These are phyloP conservation scores for Drosophila mauritiana DNA, from an alignment of 1,140 invertebrate genomes.

Conservation along the genomic window DNA sequence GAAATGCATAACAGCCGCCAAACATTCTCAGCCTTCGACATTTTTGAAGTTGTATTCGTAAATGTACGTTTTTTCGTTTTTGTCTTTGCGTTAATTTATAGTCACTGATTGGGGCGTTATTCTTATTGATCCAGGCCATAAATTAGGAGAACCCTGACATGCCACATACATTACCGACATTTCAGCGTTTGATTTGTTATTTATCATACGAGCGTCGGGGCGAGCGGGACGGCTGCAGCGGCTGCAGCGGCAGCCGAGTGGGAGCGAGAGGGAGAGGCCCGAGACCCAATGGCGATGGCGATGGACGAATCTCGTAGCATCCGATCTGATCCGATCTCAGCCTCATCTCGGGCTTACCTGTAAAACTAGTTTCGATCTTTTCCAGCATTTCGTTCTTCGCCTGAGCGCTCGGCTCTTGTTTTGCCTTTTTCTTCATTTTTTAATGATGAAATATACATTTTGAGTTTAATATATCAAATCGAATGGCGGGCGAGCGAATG, in stretches of 20 bases:
- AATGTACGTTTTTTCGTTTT: conserved; percentile 55
- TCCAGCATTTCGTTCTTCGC: conserved; percentile 54
- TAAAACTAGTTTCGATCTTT: conserved; percentile 82
- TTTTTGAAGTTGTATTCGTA: conserved; percentile 63
- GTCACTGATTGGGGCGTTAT: conserved; percentile 84
- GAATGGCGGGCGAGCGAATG: conserved; percentile 71
- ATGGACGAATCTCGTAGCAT: conserved; percentile 74
- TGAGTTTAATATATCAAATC: conserved; percentile 82
- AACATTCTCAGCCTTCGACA: conserved; percentile 74
- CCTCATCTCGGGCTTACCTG: conserved; percentile 59
- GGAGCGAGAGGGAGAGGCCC: conserved; percentile 25
- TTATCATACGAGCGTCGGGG: conserved; percentile 76
- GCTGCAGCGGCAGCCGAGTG: conserved; percentile 1
- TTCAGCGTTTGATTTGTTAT: conserved; percentile 84
- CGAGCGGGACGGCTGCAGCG: conserved; percentile 22
- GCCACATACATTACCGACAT: conserved; percentile 83
- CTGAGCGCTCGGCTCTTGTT: conserved; percentile 32
- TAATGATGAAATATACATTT: conserved; percentile 84
- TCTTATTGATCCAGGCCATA: conserved; percentile 84
- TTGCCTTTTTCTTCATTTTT: conserved; percentile 60
- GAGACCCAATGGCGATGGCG: conserved; percentile 53
- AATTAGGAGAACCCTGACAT: conserved; percentile 82
- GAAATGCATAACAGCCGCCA: conserved; percentile 50
- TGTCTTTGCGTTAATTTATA: conserved; percentile 83
- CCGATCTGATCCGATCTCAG: conserved; percentile 74